These are phyloP conservation scores for Cosmia trapezina DNA, from an alignment of 2,888 invertebrate species.

Conservation along the genomic window DNA sequence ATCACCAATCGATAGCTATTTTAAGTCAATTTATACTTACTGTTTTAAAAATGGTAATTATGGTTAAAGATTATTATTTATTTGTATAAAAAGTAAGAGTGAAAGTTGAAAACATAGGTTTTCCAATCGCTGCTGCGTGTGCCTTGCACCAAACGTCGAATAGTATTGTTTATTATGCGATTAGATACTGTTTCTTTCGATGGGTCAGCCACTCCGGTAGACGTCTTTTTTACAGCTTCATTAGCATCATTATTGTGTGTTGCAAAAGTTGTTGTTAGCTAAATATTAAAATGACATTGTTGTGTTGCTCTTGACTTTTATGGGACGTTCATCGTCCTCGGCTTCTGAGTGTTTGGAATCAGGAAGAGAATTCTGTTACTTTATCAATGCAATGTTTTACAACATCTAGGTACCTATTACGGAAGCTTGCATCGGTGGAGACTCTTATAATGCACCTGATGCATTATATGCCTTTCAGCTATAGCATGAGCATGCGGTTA, in stretches of 20 bases:
- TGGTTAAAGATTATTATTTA: not conserved
- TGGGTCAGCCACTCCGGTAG: slow-evolving; percentile 35
- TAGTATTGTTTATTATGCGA: slow-evolving; percentile 60
- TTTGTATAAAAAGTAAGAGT: not conserved
- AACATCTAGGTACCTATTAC: not conserved
- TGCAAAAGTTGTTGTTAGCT: slow-evolving; percentile 16
- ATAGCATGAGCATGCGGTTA: not conserved
- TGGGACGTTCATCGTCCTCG: not conserved
- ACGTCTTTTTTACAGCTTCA: slow-evolving; percentile 46
- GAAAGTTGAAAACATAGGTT: not conserved
- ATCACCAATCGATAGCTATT: not conserved
- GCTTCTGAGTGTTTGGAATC: not conserved
- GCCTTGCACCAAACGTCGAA: slow-evolving; percentile 28
- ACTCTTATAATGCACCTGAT: no score
- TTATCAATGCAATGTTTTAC: slow-evolving; percentile 1
- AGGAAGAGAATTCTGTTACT: slow-evolving; percentile 15
- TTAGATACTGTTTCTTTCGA: slow-evolving; percentile 63
- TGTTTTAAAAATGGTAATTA: not conserved
- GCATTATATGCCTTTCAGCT: not conserved
- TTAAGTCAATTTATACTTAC: no score
- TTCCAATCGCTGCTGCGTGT: slow-evolving; percentile 14
- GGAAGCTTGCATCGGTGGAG: not conserved
- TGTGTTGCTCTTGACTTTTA: slow-evolving; percentile 24
- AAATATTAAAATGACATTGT: slow-evolving; percentile 28
- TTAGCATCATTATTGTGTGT: slow-evolving; percentile 41